Base-by-base conservation (phyloP, 2,888 invertebrate species). In the Tipula helvola region DNA sequence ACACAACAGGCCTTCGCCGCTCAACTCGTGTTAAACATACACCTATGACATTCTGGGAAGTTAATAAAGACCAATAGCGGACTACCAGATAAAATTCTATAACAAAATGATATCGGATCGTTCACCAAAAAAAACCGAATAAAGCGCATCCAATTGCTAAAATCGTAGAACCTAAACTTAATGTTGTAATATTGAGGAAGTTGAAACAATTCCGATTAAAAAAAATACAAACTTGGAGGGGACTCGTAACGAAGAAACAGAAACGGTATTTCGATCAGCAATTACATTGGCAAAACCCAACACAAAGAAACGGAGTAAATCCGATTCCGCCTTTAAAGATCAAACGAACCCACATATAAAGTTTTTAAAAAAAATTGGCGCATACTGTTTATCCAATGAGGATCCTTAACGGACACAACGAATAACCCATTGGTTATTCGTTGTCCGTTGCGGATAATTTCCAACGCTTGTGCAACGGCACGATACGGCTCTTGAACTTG, bases 401-500 rank as follows among this genome's bases (percentile, higher is more conserved):
- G 10, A 2, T 12, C 8, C 3, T 3, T 1, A 28, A 71, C 71
- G 0, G 5, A 28, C 7, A 28, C 1, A 7, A 0, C 5, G 18
- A 57, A 57, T 18, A 28, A 4, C 71, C 12, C n/a, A n/a, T n/a
- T n/a, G n/a, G n/a, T n/a, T n/a, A n/a, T n/a, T n/a, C n/a, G n/a
- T n/a, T n/a, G n/a, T n/a, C n/a, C n/a, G n/a, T n/a, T n/a, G n/a
- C n/a, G n/a, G n/a, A n/a, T n/a, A 87, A 99, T 97, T 93, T 99
- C 99, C 87, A 99, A 93, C 0, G 99, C 99, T 89, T 96, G 95
- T 0, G 98, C 97, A 57, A 99, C 95, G 0, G 99, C 98, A 88
- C 96, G 95, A 92, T 99, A 99, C 0, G 99, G 99, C 92, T 98
- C 98, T 91, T 98, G 97, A 89, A 96, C 95, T 88, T 97, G 96